Percentiles rank a stretch among this genome's conserved stretches.
phyloP scores from a whole-genome alignment of 2,113 vertebrate species.

The Nymphicus hollandicus region DNA sequence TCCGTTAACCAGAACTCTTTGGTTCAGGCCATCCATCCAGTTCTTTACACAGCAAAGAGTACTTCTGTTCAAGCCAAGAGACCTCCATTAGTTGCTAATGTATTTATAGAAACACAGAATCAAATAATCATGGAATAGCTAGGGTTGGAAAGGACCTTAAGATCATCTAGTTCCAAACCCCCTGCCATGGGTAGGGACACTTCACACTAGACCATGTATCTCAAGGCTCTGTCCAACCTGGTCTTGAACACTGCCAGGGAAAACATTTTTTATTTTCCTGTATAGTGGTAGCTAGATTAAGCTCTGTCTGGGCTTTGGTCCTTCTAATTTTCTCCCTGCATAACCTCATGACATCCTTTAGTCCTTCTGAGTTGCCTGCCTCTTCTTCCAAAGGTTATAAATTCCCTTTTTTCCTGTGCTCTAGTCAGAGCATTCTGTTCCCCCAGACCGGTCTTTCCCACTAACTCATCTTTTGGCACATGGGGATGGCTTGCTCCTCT shows the following conservation, averaged over 20 bases:
- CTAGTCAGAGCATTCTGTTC: too few species aligned
- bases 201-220: not conserved
- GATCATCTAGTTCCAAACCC: not conserved
- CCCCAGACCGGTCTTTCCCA: not conserved
- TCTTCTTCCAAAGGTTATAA: not conserved
- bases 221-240: not conserved
- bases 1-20: not conserved
- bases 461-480: not conserved
- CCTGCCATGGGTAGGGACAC: not conserved
- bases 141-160: not conserved
- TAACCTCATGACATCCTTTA: not conserved
- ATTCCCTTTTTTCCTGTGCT: not conserved
- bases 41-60: not conserved
- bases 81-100: not conserved
- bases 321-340: not conserved
- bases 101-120: not conserved
- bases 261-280: not conserved
- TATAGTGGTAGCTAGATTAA: not conserved
- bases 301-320: not conserved
- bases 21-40: too few species aligned
- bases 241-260: not conserved
- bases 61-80: not conserved
- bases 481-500: not conserved
- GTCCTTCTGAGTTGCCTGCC: not conserved
- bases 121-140: not conserved